A percentile compares a stretch with the other conserved stretches of the same genome.
phyloP scores from a whole-genome alignment of 1,140 invertebrate genomes.

The Carcinoscorpius rotundicauda region DNA sequence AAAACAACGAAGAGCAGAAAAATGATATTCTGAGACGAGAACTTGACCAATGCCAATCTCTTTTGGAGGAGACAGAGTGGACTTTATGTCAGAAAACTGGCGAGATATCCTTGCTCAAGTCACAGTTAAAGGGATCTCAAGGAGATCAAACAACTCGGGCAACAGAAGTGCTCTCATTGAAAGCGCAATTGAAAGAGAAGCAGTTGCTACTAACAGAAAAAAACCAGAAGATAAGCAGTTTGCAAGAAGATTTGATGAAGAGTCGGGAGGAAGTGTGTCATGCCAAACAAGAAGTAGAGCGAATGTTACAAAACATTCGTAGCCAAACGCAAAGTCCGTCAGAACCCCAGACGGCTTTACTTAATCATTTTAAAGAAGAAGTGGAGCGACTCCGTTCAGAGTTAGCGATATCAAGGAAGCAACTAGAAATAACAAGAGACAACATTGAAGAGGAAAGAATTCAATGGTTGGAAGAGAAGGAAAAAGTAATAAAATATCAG shows the following conservation, averaged over 20 bases:
- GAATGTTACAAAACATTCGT: conserved; percentile 29
- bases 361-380: conserved; percentile 8
- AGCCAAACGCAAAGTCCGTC: conserved; percentile 2
- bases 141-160: conserved; percentile 50
- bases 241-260: conserved; percentile 28
- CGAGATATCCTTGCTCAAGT: conserved; percentile 56
- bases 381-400: conserved; percentile 3
- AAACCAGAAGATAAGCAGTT: conserved; percentile 28
- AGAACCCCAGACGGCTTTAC: conserved; percentile 3
- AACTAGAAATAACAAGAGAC: conserved; percentile 21
- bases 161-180: conserved; percentile 48
- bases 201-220: not conserved
- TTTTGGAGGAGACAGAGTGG: conserved; percentile 64
- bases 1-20: conserved; percentile 44
- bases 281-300: conserved; percentile 38
- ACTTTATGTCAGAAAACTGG: conserved; percentile 53
- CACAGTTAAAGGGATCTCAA: conserved; percentile 63
- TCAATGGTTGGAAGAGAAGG: conserved; percentile 63
- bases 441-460: conserved; percentile 53
- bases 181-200: conserved; percentile 43
- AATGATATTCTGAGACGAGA: conserved; percentile 25
- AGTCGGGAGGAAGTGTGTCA: conserved; percentile 37
- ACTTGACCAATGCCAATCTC: conserved; percentile 29
- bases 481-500: conserved; percentile 64
- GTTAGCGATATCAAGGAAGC: not conserved